Percentiles rank a stretch among this genome's conserved stretches.
These are phyloP conservation scores for Candidula unifasciata DNA, from an alignment of 2,888 invertebrate genomes.

Conservation along the genomic window DNA sequence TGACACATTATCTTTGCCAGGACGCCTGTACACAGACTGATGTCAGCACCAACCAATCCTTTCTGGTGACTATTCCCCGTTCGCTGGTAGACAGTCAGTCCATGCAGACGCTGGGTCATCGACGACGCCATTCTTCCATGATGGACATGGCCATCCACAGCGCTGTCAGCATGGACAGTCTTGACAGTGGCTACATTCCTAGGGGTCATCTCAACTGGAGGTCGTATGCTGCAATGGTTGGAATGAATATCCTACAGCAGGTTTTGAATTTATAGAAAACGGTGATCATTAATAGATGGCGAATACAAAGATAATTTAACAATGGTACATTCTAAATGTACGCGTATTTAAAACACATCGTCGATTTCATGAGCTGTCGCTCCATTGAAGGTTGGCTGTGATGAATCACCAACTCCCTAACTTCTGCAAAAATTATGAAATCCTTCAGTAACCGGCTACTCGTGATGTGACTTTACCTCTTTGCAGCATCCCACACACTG, in stretches of 20 bases:
- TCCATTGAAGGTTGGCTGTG: too few species aligned
- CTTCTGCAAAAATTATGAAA: too few species aligned
- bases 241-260: constrained; percentile 63
- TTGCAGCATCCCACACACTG: too few species aligned
- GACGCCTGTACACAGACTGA: constrained; percentile 61
- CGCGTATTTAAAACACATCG: too few species aligned
- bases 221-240: constrained; percentile 60
- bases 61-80: constrained; percentile 59
- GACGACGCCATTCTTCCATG: constrained; percentile 51
- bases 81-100: constrained; percentile 48
- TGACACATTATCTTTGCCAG: constrained; percentile 45
- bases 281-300: too few species aligned
- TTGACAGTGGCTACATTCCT: constrained; percentile 59
- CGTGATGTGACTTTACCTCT: too few species aligned
- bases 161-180: constrained; percentile 61
- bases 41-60: constrained; percentile 57
- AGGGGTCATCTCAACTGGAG: constrained; percentile 58
- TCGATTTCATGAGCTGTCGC: too few species aligned
- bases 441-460: too few species aligned
- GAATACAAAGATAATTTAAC: neutral
- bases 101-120: constrained; percentile 32
- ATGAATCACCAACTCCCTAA: too few species aligned
- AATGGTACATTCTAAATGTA: neutral
- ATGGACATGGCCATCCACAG: constrained; percentile 59
- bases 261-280: constrained; percentile 52